Percentiles rank a stretch among this genome's conserved stretches.
Evolutionary conservation across 1,140 invertebrate genomes (phyloP).

Genomic region (Spodoptera litura): DNA sequence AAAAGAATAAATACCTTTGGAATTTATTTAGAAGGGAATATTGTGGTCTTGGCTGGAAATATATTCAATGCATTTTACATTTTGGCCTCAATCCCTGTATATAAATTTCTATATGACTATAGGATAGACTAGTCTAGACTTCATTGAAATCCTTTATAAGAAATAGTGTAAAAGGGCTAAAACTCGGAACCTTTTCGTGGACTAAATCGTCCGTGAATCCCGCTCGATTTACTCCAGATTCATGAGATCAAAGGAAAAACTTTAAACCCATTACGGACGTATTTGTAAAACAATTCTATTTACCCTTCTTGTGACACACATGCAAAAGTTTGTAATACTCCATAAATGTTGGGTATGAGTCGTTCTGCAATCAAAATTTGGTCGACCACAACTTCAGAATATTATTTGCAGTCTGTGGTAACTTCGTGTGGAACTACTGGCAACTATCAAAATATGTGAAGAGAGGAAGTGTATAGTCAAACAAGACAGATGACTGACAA

Average conservation of each 20-base stretch:
- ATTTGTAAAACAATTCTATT: slow-evolving; percentile 30
- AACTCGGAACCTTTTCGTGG: not conserved
- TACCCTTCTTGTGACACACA: not conserved
- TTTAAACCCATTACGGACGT: slow-evolving; percentile 4
- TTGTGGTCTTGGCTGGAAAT: not conserved
- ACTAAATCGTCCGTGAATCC: not conserved
- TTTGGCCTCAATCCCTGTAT: not conserved
- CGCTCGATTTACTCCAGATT: not conserved
- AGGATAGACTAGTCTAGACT: too few species aligned
- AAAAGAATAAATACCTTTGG: slow-evolving; percentile 27
- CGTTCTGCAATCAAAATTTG: not conserved
- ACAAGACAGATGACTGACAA: not conserved
- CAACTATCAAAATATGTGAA: not conserved
- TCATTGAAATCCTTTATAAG: not conserved
- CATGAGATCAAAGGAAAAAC: not conserved
- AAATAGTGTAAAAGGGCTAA: not conserved
- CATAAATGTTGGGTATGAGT: slow-evolving; percentile 17
- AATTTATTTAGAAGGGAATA: slow-evolving; percentile 13
- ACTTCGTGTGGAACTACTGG: not conserved
- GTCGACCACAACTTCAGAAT: not conserved
- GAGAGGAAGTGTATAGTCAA: not conserved
- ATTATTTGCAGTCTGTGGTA: not conserved
- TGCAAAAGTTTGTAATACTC: slow-evolving; percentile 1
- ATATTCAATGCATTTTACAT: not conserved
- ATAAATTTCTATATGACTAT: too few species aligned